Evolutionary conservation across 2,888 invertebrate genomes (phyloP).

Genomic region (Schrankia costaestrigalis): DNA sequence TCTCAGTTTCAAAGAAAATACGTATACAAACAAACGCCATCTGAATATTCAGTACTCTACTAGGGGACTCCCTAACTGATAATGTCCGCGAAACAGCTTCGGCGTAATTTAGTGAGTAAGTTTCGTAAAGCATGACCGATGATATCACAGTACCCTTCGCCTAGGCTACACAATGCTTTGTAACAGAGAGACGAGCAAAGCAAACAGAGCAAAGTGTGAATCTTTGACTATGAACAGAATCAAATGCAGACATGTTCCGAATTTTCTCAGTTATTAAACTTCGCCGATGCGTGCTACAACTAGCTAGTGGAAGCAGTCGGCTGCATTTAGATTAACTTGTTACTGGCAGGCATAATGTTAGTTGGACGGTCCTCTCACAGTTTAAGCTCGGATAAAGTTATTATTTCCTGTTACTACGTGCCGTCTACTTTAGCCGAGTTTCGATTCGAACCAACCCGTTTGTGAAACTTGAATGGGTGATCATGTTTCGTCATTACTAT

Average conservation of each 20-base stretch:
- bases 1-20: constrained; percentile 69
- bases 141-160: constrained; percentile 39
- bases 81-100: constrained; percentile 63
- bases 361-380: constrained; percentile 72
- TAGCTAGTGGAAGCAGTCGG: constrained; percentile 65
- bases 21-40: constrained; percentile 73
- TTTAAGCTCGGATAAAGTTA: constrained; percentile 75
- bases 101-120: constrained; percentile 63
- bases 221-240: constrained; percentile 42
- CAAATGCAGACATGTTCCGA: constrained; percentile 59
- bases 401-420: constrained; percentile 75
- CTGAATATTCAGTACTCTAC: constrained; percentile 69
- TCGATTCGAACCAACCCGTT: constrained; percentile 69
- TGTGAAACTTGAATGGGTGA: constrained; percentile 74
- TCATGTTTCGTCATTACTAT: constrained; percentile 69
- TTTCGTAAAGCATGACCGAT: constrained; percentile 50
- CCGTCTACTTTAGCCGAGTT: constrained; percentile 74
- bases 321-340: constrained; percentile 80
- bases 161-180: constrained; percentile 7
- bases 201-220: constrained; percentile 37
- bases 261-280: constrained; percentile 73
- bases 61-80: constrained; percentile 64
- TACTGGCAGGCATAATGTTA: constrained; percentile 79
- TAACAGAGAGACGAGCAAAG: constrained; percentile 6
- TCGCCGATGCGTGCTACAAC: constrained; percentile 68